Percentiles rank a stretch among this genome's conserved stretches.
These are phyloP conservation scores for Bubo blakistoni DNA, from an alignment of 2,113 vertebrate genomes.

Conservation along the genomic window DNA sequence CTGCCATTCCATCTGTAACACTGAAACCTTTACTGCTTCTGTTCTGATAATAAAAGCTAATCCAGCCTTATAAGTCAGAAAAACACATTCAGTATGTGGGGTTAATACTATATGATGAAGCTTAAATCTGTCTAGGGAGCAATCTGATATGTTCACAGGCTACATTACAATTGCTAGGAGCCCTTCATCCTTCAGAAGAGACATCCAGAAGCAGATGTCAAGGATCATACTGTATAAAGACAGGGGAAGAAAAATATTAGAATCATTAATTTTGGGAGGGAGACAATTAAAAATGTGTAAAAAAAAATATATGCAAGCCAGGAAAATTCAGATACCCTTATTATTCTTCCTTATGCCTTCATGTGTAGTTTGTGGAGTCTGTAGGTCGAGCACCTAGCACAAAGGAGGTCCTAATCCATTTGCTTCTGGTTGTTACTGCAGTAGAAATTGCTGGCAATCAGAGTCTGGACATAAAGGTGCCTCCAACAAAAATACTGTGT, in stretches of 20 bases:
- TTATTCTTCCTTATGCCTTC: not conserved
- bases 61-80: conserved; percentile 14
- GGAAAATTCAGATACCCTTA: not conserved
- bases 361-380: not conserved
- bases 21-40: conserved; percentile 22
- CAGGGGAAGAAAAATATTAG: not conserved
- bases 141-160: not conserved
- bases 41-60: conserved; percentile 43
- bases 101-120: conserved; percentile 16
- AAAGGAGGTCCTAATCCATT: not conserved
- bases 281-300: not conserved
- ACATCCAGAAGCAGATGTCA: not conserved
- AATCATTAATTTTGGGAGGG: not conserved
- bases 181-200: not conserved
- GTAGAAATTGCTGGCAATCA: not conserved
- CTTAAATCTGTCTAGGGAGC: not conserved
- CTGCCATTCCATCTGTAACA: conserved; percentile 72
- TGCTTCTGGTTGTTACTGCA: not conserved
- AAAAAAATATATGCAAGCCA: not conserved
- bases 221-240: not conserved
- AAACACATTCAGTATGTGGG: not conserved
- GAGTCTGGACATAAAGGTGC: not conserved
- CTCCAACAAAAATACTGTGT: not conserved
- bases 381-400: not conserved
- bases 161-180: not conserved